These are phyloP conservation scores for Elgaria multicarinata DNA, from an alignment of 2,113 vertebrate genomes.

Conservation along the genomic window DNA sequence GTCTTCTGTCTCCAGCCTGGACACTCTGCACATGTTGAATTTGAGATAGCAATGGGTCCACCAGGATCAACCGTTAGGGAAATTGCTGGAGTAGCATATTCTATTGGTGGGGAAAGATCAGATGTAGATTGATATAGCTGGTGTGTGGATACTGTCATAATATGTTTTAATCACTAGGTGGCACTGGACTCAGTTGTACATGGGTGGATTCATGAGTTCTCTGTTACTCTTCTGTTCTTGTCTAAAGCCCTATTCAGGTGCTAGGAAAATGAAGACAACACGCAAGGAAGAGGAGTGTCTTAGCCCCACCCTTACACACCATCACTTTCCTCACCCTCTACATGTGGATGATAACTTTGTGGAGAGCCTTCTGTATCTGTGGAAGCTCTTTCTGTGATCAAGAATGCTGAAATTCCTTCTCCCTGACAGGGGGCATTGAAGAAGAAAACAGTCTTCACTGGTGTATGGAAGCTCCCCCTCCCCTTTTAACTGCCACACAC, in stretches of 20 bases:
- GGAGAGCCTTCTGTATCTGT: too few species aligned
- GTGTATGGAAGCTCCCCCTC: too few species aligned
- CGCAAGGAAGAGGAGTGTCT: too few species aligned
- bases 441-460: too few species aligned
- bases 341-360: too few species aligned
- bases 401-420: too few species aligned
- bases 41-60: neutral
- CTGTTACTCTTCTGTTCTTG: neutral
- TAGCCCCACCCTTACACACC: too few species aligned
- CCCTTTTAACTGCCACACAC: too few species aligned
- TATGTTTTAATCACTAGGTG: neutral
- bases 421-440: too few species aligned
- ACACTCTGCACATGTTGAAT: neutral
- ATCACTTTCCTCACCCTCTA: too few species aligned
- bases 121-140: slow-evolving; percentile 1
- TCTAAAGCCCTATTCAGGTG: neutral
- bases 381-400: too few species aligned
- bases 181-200: neutral
- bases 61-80: neutral
- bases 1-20: neutral
- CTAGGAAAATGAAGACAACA: neutral
- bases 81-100: neutral
- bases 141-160: neutral
- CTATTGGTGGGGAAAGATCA: slow-evolving; percentile 5
- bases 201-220: neutral